These are phyloP conservation scores for Nautilus pompilius DNA, from an alignment of 1,140 invertebrate genomes.

Conservation along the genomic window DNA sequence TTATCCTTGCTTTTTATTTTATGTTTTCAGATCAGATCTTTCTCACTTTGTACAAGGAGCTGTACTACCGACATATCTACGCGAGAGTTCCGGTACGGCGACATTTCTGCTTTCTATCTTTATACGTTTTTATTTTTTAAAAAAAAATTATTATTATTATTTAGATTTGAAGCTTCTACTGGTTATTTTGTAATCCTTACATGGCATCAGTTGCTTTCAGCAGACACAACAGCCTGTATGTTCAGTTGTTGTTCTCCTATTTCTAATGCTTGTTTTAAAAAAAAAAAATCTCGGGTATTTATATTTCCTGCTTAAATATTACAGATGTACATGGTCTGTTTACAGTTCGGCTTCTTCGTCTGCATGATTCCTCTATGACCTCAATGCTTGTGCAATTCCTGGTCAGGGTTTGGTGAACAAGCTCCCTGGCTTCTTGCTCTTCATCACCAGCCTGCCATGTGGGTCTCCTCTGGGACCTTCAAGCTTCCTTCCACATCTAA, in stretches of 20 bases:
- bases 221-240: background rate
- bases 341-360: too few relatives aligned
- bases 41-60: constrained; percentile 93
- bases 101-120: background rate
- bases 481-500: too few relatives aligned
- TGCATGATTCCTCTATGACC: too few relatives aligned
- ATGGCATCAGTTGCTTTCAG: background rate
- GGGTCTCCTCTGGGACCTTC: too few relatives aligned
- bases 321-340: too few relatives aligned
- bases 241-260: background rate
- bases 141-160: background rate
- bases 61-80: constrained; percentile 97
- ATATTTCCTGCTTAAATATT: too few relatives aligned
- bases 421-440: too few relatives aligned
- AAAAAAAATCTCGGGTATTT: too few relatives aligned
- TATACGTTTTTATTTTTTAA: background rate
- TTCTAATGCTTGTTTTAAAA: background rate
- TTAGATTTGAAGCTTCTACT: background rate
- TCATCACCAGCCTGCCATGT: too few relatives aligned
- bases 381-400: too few relatives aligned
- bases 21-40: constrained; percentile 65
- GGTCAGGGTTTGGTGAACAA: too few relatives aligned
- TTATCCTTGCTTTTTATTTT: constrained; percentile 9
- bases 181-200: background rate
- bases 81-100: constrained; percentile 61